Base-by-base conservation (phyloP, 2,113 vertebrate genomes). In the Triplophysa tibetana region DNA sequence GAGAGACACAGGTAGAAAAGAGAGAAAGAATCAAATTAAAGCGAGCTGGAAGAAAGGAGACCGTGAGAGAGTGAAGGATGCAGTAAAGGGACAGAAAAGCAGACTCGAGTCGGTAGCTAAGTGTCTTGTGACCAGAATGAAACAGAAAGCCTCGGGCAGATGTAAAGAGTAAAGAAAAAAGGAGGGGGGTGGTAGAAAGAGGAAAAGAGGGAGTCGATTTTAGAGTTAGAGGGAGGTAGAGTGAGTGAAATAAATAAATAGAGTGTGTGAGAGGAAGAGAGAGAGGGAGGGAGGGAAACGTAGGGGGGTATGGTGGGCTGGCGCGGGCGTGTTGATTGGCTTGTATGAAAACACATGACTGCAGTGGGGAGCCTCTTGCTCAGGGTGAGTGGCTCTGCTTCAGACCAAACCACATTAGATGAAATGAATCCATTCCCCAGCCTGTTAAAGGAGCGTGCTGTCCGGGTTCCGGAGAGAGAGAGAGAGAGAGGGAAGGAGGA, bases 371-470 rank as follows among this genome's bases (percentile, higher is more conserved):
- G 84, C 79, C 74, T 85, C 77, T 81, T 80, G 85, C 81, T 90
- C 88, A 45, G 91, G 88, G 86, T 85, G 90, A 90, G 89, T 87
- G 90, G 92, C 92, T 90, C 86, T 84, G 88, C 91, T 87, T 89
- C 91, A 92, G 92, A 91, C 93, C 93, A 87, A 92, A 92, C 92
- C 90, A 87, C 92, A 93, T 90, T 94, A 92, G 93, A 94, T 92
- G 89, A 93, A 91, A 89, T 89, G 92, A 92, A 91, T 92, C 93
- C 78, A 92, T 93, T 94, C 86, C 88, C 91, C 86, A 89, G 90
- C 89, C 90, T 90, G 85, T 91, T 91, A 92, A 89, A 90, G 90
- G 90, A 89, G 90, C 87, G 85, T 89, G 86, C 88, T 81, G 89
- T 84, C 82, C 54, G 89, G 90, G 87, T 70, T 89, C 87, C 79